Base-by-base conservation (phyloP, 2,797 vertebrate genomes). In the Darevskia nairensis region DNA sequence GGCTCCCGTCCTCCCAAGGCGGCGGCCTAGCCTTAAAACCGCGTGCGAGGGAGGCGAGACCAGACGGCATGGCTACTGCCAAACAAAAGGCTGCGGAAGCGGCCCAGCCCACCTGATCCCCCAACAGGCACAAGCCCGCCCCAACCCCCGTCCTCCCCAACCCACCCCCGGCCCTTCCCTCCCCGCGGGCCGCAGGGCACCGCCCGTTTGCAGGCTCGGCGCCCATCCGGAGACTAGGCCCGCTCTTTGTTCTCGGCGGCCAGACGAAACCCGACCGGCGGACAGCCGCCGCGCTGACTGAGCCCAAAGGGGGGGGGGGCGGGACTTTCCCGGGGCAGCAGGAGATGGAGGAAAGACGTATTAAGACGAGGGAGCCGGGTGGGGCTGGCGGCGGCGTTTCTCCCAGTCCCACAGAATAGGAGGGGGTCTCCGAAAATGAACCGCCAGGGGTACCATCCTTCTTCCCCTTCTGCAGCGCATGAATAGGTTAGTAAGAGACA, bases 61-160 rank as follows among this genome's bases (percentile, higher is more conserved):
- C 23, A 88, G 89, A 86, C 77, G 87, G 44, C 17, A 17, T 89
- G 90, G 90, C 89, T 0, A 71, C 84, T 23, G 66, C 76, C 80
- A 32, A 93, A 94, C 92, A 91, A 93, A 95, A 92, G 89, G 86
- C 72, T 46, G 68, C 64, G 50, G 82, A 61, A 84, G 89, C 93
- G 69, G 89, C 90, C 89, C 79, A 15, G 27, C 35, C 88, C 92
- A 8, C 66, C 41, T 5, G 9, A 32, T 50, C 41, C n/a, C 2
- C 25, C 21, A 39, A 78, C 75, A 84, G 32, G 32, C 81, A 39
- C 9, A 15, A 15, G 81, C 81, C 85, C 55, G 71, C 75, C 66
- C 81, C 86, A 89, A 77, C 84, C 82, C 80, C 64, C 84, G 1
- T 66, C 68, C 71, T 32, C 71, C 75, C 10, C 29, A 61, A 13